These are phyloP conservation scores for Cavia aperea DNA, from an alignment of 2,113 vertebrate species.

Conservation along the genomic window DNA sequence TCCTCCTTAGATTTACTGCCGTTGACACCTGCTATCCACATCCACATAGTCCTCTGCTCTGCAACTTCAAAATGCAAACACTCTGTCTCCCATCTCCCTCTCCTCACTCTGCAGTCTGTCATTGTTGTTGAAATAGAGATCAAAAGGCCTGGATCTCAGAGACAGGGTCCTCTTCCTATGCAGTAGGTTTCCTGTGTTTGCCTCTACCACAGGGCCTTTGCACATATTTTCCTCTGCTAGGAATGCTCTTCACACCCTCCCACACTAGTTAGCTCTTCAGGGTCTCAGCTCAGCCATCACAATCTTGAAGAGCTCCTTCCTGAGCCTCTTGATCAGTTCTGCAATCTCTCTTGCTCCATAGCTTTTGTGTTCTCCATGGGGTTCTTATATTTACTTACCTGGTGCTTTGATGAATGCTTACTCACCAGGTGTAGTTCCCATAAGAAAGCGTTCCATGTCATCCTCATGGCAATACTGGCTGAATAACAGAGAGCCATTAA, in stretches of 20 bases:
- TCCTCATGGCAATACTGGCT: not conserved
- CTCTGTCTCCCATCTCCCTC: not conserved
- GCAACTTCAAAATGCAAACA: not conserved
- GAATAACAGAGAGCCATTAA: not conserved
- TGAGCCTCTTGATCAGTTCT: not conserved
- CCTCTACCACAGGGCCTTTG: not conserved
- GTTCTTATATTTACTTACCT: not conserved
- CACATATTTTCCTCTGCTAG: not conserved
- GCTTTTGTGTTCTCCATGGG: not conserved
- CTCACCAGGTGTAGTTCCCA: not conserved
- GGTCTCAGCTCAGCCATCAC: not conserved
- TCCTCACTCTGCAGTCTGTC: not conserved
- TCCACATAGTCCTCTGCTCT: not conserved
- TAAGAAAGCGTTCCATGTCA: not conserved
- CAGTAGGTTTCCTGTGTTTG: not conserved
- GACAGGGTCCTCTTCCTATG: not conserved
- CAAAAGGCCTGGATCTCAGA: not conserved
- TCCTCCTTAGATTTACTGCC: not conserved
- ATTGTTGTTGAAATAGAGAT: not conserved
- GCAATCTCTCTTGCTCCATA: not conserved
- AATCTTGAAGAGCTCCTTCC: not conserved
- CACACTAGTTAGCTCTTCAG: not conserved
- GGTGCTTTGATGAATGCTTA: not conserved
- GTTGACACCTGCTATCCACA: fast-evolving
- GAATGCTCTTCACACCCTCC: not conserved